These are phyloP conservation scores for Microplitis manilae DNA, from an alignment of 2,888 invertebrate species.

Conservation along the genomic window DNA sequence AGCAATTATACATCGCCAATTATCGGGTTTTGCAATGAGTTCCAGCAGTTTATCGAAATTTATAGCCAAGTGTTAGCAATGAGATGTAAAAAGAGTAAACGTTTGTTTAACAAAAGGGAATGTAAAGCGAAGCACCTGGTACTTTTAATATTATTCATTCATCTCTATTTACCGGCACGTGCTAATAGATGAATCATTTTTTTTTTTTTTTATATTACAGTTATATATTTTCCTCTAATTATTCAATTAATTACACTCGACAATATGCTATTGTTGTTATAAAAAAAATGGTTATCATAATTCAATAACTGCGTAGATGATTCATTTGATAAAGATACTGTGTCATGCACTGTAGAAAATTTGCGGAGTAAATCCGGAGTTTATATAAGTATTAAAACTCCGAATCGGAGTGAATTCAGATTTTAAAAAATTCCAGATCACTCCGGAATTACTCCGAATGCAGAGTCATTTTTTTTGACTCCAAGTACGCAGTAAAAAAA, in stretches of 20 bases:
- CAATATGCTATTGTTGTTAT: background rate
- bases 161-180: constrained; percentile 29
- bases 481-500: too few relatives aligned
- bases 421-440: too few relatives aligned
- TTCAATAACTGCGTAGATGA: background rate
- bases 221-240: background rate
- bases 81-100: constrained; percentile 7
- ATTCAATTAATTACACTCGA: background rate
- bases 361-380: too few relatives aligned
- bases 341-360: background rate
- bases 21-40: background rate
- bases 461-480: too few relatives aligned
- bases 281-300: background rate
- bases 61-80: background rate
- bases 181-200: constrained; percentile 26
- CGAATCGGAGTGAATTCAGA: too few relatives aligned
- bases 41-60: constrained; percentile 11
- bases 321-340: background rate
- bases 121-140: constrained; percentile 28
- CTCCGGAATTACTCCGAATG: too few relatives aligned
- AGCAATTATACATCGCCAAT: background rate
- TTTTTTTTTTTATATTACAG: background rate
- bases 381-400: too few relatives aligned
- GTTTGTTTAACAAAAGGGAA: constrained; percentile 21
- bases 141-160: constrained; percentile 28